Conservation (phyloP, 2,888 invertebrate species). For the Chalcis sispes region DNA sequence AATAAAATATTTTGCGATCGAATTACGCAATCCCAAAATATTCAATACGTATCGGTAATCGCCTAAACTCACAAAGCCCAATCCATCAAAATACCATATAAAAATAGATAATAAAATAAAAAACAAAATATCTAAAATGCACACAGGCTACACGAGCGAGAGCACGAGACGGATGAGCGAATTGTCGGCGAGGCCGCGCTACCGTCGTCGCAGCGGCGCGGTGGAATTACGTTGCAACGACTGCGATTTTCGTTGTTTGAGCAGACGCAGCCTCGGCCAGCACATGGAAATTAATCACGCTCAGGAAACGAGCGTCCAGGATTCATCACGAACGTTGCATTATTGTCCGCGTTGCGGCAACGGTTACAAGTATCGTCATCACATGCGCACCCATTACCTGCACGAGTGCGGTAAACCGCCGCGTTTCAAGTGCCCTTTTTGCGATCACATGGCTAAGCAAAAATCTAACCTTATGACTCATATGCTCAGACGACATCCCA, state of each 20-base stretch:
- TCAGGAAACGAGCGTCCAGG: background rate
- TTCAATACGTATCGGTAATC: no score
- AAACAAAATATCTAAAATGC: no score
- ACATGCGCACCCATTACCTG: conserved; percentile 42
- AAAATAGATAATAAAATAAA: no score
- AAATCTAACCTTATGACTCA: conserved; percentile 34
- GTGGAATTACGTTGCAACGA: conserved; percentile 27
- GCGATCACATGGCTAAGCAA: conserved; percentile 45
- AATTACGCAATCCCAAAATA: no score
- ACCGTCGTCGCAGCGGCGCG: background rate
- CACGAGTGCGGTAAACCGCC: conserved; percentile 51
- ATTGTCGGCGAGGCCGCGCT: background rate
- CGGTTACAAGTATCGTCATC: conserved; percentile 41
- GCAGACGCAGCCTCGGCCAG: conserved; percentile 7
- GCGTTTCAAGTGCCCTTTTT: conserved; percentile 38
- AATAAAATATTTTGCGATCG: no score
- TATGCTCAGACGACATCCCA: conserved; percentile 27
- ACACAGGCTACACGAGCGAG: background rate
- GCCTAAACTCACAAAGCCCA: no score
- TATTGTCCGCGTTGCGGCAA: conserved; percentile 34
- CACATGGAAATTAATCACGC: conserved; percentile 8
- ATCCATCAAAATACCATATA: no score
- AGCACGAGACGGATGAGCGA: background rate
- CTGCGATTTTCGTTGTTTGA: conserved; percentile 20
- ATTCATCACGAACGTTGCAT: background rate